Conservation (phyloP, 2,113 vertebrate species). For the Spilogale gracilis region DNA sequence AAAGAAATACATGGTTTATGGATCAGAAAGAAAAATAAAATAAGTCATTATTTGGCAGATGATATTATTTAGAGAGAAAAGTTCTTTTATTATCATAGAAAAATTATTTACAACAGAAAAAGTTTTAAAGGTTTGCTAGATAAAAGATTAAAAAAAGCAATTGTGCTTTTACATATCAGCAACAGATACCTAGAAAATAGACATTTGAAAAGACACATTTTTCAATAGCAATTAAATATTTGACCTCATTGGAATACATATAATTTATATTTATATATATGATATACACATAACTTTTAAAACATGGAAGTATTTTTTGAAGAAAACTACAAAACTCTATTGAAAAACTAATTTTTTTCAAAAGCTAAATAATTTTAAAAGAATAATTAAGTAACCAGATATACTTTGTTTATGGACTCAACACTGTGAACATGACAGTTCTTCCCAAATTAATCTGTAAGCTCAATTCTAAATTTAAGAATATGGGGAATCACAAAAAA, state of each 20-base stretch:
- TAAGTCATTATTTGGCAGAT: background rate
- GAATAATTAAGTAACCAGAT: background rate
- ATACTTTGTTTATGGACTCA: background rate
- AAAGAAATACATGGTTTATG: background rate
- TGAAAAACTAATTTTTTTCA: background rate
- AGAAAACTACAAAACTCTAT: background rate
- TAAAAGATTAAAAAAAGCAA: background rate
- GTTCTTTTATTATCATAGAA: background rate
- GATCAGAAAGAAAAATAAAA: conserved; percentile 11
- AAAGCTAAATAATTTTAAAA: background rate
- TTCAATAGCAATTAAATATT: background rate
- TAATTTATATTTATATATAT: background rate
- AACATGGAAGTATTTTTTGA: background rate
- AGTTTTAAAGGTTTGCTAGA: background rate
- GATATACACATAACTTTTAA: background rate
- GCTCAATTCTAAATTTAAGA: background rate
- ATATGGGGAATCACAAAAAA: background rate
- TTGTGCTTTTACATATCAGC: background rate
- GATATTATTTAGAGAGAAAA: background rate
- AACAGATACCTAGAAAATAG: background rate
- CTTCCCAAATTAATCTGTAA: background rate
- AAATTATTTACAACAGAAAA: background rate
- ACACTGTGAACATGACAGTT: background rate
- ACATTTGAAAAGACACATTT: background rate
- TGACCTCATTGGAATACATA: background rate